Base-by-base conservation (phyloP, 2,888 invertebrate genomes). In the Gasteruption jaculator region DNA sequence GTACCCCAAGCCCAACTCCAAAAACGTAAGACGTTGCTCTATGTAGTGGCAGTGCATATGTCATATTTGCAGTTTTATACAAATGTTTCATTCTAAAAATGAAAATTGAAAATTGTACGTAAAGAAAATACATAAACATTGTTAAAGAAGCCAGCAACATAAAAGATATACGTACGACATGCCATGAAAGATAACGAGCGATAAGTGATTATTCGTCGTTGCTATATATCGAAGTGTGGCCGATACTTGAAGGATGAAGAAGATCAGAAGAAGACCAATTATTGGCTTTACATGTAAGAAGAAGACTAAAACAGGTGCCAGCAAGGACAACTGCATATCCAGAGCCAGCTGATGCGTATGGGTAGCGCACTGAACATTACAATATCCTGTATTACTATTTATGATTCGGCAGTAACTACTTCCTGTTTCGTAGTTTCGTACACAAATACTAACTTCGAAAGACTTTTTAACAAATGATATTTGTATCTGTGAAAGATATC, bases 291-390 rank as follows among this genome's bases (percentile, higher is more conserved):
- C 74, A 45, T 78, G 76, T 44, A 82, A 71, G 3, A 81, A 70
- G 76, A 83, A 82, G 1, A 86, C 77, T 2, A 85, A 61, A 3
- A 82, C 60, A 1, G 85, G 81, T 11, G 82, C 80, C 3, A 83
- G 52, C 34, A 84, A 66, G 7, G 82, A 83, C 7, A 86, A 72
- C 63, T 86, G 86, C 76, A 86, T 79, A 59, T 86, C 86, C 53
- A 86, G 59, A 0, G 86, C 85, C 48, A 86, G 62, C 56, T 85
- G 85, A 60, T 86, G 82, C 0, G 85, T 84, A 68, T 85, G 84
- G 1, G 85, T 81, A 15, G 85, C 85, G 57, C 86, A 87, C 86
- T 86, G 68, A 8, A 70, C 71, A 43, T 35, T 20, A 46, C 45
- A 12, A 25, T 20, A 26, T n/a, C n/a, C n/a, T n/a, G n/a, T n/a